These are phyloP conservation scores for Frieseomelitta varia DNA, from an alignment of 1,140 invertebrate species.

Conservation along the genomic window DNA sequence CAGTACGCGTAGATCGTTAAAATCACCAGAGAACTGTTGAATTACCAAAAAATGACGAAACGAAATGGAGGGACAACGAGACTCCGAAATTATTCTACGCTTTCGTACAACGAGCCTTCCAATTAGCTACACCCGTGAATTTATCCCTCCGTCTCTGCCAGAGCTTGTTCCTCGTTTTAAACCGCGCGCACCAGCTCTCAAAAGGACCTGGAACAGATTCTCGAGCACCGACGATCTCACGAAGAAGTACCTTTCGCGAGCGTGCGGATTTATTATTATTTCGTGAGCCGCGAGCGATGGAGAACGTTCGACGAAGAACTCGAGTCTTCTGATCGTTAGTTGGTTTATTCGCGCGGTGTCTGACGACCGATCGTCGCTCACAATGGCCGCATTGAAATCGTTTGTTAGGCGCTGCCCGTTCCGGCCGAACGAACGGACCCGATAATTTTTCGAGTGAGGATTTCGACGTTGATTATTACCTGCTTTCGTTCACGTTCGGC, in stretches of 20 bases:
- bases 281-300: background rate
- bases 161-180: conserved; percentile 20
- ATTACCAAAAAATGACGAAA: too few species aligned
- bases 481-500: background rate
- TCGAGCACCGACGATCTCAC: conserved; percentile 19
- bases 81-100: conserved; percentile 65
- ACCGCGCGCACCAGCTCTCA: conserved; percentile 19
- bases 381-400: background rate
- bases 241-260: background rate
- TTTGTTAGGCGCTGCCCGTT: background rate
- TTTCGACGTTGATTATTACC: too few species aligned
- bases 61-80: conserved; percentile 41
- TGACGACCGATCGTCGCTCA: background rate
- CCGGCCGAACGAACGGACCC: background rate
- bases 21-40: too few species aligned
- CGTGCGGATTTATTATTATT: conserved; percentile 29
- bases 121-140: conserved; percentile 72
- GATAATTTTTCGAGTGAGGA: background rate
- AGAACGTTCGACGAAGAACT: too few species aligned
- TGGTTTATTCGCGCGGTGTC: background rate
- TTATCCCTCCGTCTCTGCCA: conserved; percentile 40
- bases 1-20: too few species aligned
- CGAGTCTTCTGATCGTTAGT: conserved; percentile 3
- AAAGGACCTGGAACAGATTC: background rate
- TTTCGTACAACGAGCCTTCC: conserved; percentile 66